Evolutionary conservation across 2,797 vertebrate genomes (phyloP).

Genomic region (Dendrocincla tyrannina): DNA sequence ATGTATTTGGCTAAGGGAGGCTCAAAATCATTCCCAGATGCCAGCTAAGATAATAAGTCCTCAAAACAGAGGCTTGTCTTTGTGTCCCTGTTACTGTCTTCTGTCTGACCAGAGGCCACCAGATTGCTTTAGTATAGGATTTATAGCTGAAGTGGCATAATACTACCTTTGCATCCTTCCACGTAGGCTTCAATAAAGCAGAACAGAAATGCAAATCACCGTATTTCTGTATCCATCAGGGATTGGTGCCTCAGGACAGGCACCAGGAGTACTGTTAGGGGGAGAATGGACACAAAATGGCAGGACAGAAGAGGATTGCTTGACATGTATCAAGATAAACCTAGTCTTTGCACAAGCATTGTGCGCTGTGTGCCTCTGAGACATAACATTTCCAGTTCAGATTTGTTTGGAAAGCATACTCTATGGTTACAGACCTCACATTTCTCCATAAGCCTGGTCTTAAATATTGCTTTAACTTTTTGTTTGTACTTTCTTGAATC

Average conservation of each 20-base stretch:
- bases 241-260: not conserved
- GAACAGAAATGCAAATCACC: not conserved
- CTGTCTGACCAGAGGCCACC: not conserved
- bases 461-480: not conserved
- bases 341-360: not conserved
- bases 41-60: not conserved
- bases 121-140: not conserved
- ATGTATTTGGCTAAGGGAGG: not conserved
- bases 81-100: not conserved
- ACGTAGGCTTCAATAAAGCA: not conserved
- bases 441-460: not conserved
- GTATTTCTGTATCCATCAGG: not conserved
- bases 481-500: not conserved
- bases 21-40: not conserved
- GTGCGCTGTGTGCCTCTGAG: not conserved
- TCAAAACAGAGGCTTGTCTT: not conserved
- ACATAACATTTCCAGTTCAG: not conserved
- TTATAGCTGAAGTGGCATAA: not conserved
- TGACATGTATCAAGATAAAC: not conserved
- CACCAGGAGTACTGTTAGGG: not conserved
- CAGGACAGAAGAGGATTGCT: not conserved
- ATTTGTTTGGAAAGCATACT: not conserved
- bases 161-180: not conserved
- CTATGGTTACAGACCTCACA: not conserved
- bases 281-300: not conserved